Evolutionary conservation across 1,140 invertebrate genomes (phyloP), one percentile per base, ranked within the genome.

Genomic region (Pomacea maculata): DNA sequence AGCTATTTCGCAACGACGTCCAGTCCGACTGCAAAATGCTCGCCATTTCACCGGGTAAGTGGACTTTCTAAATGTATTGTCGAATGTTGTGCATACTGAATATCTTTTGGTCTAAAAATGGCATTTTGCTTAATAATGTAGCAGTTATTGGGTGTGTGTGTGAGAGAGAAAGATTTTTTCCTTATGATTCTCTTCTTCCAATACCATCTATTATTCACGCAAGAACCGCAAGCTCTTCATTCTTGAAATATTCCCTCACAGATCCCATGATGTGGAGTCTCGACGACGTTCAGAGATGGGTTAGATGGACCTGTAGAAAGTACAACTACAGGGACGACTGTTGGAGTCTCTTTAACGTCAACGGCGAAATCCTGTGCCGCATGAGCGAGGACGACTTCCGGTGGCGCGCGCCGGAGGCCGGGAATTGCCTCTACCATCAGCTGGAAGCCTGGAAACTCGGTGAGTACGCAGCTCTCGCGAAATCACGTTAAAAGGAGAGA

Each of bases 391-490:
- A 96, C 83, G 96, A 97, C 84, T 97, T 98, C 89, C 83, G 94
- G 95, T 90, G 94, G 94, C 78, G 84, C 54, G 88, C 95, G 95
- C 73, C 94, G 95, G 94, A 86, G n/a, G 94, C 95, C 85, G 97
- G 97, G 11, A 95, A 95, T 88, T 95, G 95, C 83, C 90, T 98
- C 68, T 95, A 95, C 90, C 95, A 96, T 63, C 96, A 97, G 87
- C 90, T 98, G 86, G 97, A 98, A 90, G 96, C 98, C 78, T 98
- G 96, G 96, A 97, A 96, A 90, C 95, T 94, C 78, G 95, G 96
- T 85, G 93, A 76, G 61, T 61, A 76, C 19, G 8, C n/a, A n/a
- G n/a, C 9, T 65, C 17, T 77, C 14, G 14, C 57, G 15, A 14
- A 17, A 6, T 11, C 57, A 14, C 15, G 57, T 17, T 6, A 45